Evolutionary conservation across 2,113 vertebrate species (phyloP), one percentile per base, ranked within the genome.

Genomic region (Crotalus helleri): DNA sequence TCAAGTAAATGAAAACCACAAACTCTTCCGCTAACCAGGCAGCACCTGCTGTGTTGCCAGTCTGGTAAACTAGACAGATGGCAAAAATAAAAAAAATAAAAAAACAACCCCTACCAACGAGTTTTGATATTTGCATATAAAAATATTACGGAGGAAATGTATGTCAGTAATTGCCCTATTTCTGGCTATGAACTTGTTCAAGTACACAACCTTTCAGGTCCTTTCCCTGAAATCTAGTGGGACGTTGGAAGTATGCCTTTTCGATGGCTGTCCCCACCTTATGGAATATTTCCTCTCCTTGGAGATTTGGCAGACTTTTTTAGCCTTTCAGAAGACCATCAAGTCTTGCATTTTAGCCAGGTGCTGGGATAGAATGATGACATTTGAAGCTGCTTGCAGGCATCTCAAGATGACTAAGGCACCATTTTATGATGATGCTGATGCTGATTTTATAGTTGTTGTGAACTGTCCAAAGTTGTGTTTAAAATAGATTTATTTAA

Each of bases 171-270:
- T 39, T 91, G 0, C 53, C 24, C 95, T 93, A 92, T 93, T 74
- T 91, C 94, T 95, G 96, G 91, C 58, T 93, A 49, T 96, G 94
- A 95, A 61, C 91, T 92, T 95, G 58, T 51, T 64, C 5, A 69
- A 89, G 87, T 91, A 92, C 46, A 15, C 81, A 44, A 81, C 33
- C 17, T 81, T 81, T 81, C 17, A 3, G 17, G 7, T 44, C 33
- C 17, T 44, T 81, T 44, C 33, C 17, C 74, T 81, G 33, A 81
- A 44, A 81, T 81, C 33, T 81, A 81, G 39, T 44, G 74, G 33
- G 74, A 44, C 7, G 21, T 44, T 3, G 33, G 33, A 81, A 81
- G 17, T 21, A 5, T 33, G 17, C 33, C 17, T 81, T 81, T 21
- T 44, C 74, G 6, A 17, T 81, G 74, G 33, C 33, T 69, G 61